Conservation (phyloP, 2,113 vertebrate genomes). For the Takifugu bimaculatus region DNA sequence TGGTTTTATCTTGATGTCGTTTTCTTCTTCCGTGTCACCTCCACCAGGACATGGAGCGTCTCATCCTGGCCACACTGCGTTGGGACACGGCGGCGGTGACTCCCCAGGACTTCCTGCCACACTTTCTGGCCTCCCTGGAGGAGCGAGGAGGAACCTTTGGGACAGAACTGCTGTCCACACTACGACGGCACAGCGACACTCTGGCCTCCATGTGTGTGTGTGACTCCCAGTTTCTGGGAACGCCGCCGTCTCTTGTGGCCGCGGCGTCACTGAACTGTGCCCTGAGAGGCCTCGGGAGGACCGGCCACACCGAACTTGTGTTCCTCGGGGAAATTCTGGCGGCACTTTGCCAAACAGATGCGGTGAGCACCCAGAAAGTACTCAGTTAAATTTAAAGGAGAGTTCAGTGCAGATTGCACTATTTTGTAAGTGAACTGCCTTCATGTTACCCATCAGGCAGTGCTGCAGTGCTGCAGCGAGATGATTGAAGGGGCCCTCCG, state of each 20-base stretch:
- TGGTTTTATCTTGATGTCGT: neutral
- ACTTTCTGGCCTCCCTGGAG: conserved; percentile 63
- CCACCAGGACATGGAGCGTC: conserved; percentile 77
- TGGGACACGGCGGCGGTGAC: conserved; percentile 80
- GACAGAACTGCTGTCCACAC: conserved; percentile 49
- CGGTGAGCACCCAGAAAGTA: conserved; percentile 55
- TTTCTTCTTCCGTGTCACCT: neutral
- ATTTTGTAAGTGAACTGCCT: neutral
- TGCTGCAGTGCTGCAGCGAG: conserved; percentile 75
- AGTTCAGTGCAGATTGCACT: neutral
- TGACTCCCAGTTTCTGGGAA: conserved; percentile 74
- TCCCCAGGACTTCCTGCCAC: conserved; percentile 79
- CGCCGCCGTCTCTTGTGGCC: conserved; percentile 73
- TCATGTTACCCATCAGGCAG: conserved; percentile 46
- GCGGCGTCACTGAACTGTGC: conserved; percentile 75
- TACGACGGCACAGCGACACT: conserved; percentile 76
- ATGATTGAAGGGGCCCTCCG: conserved; percentile 72
- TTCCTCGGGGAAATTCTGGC: conserved; percentile 58
- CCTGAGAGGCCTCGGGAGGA: conserved; percentile 66
- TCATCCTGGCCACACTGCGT: conserved; percentile 72
- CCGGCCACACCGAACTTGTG: conserved; percentile 29
- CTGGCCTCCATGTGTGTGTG: conserved; percentile 76
- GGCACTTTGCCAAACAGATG: conserved; percentile 64
- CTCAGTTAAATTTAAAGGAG: neutral
- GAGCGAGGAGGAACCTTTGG: conserved; percentile 32